Percentiles rank a stretch among this genome's conserved stretches.
These are phyloP conservation scores for Zaprionus ghesquierei DNA, from an alignment of 1,140 invertebrate genomes.

Conservation along the genomic window DNA sequence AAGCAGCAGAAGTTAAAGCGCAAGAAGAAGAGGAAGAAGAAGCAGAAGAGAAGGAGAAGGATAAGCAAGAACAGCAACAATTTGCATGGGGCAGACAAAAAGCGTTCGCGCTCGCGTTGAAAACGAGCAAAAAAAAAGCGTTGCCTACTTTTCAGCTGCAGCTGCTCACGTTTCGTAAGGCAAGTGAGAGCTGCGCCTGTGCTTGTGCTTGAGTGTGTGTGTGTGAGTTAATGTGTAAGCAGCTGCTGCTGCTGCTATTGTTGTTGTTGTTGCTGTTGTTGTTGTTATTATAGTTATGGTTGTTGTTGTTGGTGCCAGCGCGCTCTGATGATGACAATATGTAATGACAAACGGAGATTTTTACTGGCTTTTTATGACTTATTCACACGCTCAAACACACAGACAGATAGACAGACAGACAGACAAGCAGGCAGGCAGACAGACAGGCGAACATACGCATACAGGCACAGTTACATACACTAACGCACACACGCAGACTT, in stretches of 20 bases:
- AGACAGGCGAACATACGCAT: constrained; percentile 1
- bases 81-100: constrained; percentile 26
- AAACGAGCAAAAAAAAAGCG: constrained; percentile 36
- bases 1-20: neutral
- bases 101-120: neutral
- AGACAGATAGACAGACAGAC: constrained; percentile 11
- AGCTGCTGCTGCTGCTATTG: constrained; percentile 9
- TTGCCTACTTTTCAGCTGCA: constrained; percentile 53
- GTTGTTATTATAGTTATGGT: neutral
- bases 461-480: constrained; percentile 14
- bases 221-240: neutral
- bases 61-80: neutral
- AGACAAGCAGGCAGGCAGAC: constrained; percentile 6
- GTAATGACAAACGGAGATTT: constrained; percentile 67
- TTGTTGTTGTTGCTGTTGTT: constrained; percentile 6
- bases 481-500: constrained; percentile 6
- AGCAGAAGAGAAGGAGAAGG: too few species aligned
- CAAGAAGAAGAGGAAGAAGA: neutral
- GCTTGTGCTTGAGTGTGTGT: constrained; percentile 13
- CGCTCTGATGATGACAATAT: constrained; percentile 44
- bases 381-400: constrained; percentile 37
- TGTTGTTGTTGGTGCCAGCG: neutral
- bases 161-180: constrained; percentile 5
- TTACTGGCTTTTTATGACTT: constrained; percentile 61
- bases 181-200: neutral